These are phyloP conservation scores for Sylvicola cinctus DNA, from an alignment of 2,888 invertebrate species.

Conservation along the genomic window DNA sequence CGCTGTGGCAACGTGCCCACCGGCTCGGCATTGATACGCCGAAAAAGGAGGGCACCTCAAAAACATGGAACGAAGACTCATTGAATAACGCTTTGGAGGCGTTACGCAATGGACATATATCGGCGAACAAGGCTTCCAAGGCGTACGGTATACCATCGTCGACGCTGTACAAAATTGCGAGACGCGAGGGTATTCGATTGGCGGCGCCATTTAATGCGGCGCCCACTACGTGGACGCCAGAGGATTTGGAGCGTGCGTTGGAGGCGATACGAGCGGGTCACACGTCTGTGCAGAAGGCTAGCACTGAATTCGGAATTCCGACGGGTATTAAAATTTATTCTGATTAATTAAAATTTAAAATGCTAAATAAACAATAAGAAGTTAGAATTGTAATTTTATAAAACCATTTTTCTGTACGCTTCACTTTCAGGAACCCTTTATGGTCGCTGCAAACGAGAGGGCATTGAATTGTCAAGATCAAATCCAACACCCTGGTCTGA, in stretches of 20 bases:
- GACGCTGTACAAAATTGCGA: conserved; percentile 77
- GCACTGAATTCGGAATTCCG: conserved; percentile 71
- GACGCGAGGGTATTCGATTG: conserved; percentile 70
- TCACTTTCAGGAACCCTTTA: conserved; percentile 57
- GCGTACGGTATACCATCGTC: conserved; percentile 81
- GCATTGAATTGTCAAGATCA: conserved; percentile 70
- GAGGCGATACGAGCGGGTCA: conserved; percentile 62
- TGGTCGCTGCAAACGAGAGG: conserved; percentile 74
- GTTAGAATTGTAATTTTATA: too few species aligned
- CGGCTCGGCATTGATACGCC: conserved; percentile 77
- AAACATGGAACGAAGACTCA: conserved; percentile 75
- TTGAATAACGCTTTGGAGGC: conserved; percentile 65
- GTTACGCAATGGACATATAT: conserved; percentile 62
- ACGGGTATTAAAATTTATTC: conserved; percentile 30
- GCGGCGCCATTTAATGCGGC: conserved; percentile 83
- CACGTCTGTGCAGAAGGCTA: conserved; percentile 68
- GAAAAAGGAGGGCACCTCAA: conserved; percentile 70
- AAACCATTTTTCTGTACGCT: too few species aligned
- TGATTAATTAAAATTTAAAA: background rate
- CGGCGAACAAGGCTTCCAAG: conserved; percentile 81
- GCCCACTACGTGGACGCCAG: conserved; percentile 71
- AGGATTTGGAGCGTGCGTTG: conserved; percentile 62
- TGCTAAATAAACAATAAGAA: background rate
- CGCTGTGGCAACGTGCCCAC: conserved; percentile 79
- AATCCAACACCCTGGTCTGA: conserved; percentile 92